Evolutionary conservation across 23 tunicate genomes (phyloP).

Genomic region (Halocynthia roretzi): DNA sequence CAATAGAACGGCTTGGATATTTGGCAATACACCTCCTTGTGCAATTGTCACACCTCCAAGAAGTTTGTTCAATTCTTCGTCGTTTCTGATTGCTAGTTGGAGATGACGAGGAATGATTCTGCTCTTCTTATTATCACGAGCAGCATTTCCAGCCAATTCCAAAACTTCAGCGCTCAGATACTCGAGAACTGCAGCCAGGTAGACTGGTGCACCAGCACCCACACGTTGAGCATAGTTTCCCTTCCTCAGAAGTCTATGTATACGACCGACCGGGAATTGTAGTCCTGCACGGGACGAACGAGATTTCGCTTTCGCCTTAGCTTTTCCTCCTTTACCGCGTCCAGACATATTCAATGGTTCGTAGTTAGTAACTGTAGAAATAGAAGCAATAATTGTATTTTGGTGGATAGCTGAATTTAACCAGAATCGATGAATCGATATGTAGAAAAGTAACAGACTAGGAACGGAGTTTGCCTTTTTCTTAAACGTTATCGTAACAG

Average conservation of each 20-base stretch:
- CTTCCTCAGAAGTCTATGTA: slow-evolving; percentile 22
- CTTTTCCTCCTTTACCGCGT: slow-evolving; percentile 10
- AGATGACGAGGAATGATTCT: slow-evolving; percentile 18
- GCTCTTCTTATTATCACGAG: slow-evolving; percentile 15
- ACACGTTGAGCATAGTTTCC: slow-evolving; percentile 26
- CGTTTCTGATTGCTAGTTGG: slow-evolving; percentile 10
- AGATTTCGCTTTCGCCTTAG: neutral
- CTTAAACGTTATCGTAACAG: no score
- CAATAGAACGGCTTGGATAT: slow-evolving; percentile 22
- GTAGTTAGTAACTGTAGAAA: no score
- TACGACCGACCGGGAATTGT: slow-evolving; percentile 27
- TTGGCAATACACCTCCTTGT: slow-evolving; percentile 27
- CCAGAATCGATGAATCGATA: no score
- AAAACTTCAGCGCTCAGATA: slow-evolving; percentile 23
- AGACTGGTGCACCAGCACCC: slow-evolving; percentile 19
- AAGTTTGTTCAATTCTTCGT: slow-evolving; percentile 12
- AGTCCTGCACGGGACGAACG: slow-evolving; percentile 33
- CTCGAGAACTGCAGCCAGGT: slow-evolving; percentile 15
- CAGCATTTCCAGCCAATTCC: slow-evolving; percentile 19
- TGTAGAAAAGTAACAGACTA: no score
- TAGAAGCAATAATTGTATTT: no score
- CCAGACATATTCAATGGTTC: neutral
- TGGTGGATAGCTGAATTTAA: no score
- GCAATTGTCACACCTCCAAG: slow-evolving; percentile 19
- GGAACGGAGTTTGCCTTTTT: no score